Percentiles rank a stretch among this genome's conserved stretches.
These are phyloP conservation scores for Siphonodentalium dalli DNA, from an alignment of 2,888 invertebrate species.

Conservation along the genomic window DNA sequence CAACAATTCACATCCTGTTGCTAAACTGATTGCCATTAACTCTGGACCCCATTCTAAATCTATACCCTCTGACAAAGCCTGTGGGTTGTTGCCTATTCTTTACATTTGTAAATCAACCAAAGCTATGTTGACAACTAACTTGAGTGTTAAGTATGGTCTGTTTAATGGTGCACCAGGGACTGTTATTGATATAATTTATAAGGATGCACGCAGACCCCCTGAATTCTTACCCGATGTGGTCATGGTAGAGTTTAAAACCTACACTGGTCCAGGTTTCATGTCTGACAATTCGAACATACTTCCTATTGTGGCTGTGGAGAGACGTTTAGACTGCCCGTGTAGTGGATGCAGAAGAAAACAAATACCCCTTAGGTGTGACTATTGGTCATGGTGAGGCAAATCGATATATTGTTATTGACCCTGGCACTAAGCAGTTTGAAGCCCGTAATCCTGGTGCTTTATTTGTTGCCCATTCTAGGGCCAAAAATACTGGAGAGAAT, in stretches of 20 bases:
- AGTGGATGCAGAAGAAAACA: constrained; percentile 3
- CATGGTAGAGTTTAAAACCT: no score
- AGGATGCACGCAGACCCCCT: not conserved
- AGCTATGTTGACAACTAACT: constrained; percentile 9
- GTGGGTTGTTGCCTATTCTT: not conserved
- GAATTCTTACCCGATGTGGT: no score
- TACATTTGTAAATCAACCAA: constrained; percentile 16
- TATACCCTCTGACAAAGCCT: constrained; percentile 1
- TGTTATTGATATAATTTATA: constrained; percentile 6
- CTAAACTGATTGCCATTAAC: not conserved
- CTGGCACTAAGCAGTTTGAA: no score
- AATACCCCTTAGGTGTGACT: no score
- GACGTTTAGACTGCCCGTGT: constrained; percentile 12
- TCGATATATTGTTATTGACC: no score
- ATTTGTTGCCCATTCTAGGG: no score
- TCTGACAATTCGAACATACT: not conserved
- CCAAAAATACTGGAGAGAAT: no score
- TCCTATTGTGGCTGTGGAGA: constrained; percentile 12
- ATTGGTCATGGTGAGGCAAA: no score
- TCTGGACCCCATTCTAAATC: constrained; percentile 13
- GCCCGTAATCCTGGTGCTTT: no score
- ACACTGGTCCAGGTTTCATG: constrained; percentile 12
- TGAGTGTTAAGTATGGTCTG: no score
- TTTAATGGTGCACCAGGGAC: constrained; percentile 8
- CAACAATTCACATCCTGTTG: constrained; percentile 24